These are phyloP conservation scores for Balaeniceps rex DNA, from an alignment of 2,113 vertebrate species.

Conservation along the genomic window DNA sequence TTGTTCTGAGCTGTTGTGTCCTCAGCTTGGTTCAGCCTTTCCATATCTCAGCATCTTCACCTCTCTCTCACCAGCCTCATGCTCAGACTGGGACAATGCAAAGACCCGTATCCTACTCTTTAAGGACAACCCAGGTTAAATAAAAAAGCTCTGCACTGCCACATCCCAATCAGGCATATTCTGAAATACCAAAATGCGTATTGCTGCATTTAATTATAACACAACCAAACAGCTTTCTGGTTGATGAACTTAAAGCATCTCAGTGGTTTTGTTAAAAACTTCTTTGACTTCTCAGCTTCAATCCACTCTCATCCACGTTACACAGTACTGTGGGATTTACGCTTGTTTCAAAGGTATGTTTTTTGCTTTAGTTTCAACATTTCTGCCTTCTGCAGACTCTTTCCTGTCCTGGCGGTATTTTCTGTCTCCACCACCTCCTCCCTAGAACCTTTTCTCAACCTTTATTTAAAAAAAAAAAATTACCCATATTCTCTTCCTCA, in stretches of 20 bases:
- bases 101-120: background rate
- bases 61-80: background rate
- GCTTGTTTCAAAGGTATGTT: background rate
- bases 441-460: background rate
- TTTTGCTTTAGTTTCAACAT: background rate
- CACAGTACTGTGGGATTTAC: background rate
- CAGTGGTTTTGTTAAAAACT: background rate
- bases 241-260: background rate
- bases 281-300: background rate
- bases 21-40: background rate
- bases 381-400: background rate
- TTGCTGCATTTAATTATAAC: background rate
- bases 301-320: background rate
- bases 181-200: background rate
- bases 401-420: background rate
- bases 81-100: background rate
- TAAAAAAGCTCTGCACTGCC: background rate
- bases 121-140: background rate
- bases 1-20: background rate
- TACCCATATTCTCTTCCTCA: background rate
- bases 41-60: background rate
- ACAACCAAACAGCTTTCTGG: background rate
- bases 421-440: background rate
- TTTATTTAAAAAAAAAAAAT: background rate
- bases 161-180: background rate